A percentile compares a stretch with the other conserved stretches of the same genome.
Conservation (phyloP, 2,888 invertebrate species). For the Emmelina monodactyla region DNA sequence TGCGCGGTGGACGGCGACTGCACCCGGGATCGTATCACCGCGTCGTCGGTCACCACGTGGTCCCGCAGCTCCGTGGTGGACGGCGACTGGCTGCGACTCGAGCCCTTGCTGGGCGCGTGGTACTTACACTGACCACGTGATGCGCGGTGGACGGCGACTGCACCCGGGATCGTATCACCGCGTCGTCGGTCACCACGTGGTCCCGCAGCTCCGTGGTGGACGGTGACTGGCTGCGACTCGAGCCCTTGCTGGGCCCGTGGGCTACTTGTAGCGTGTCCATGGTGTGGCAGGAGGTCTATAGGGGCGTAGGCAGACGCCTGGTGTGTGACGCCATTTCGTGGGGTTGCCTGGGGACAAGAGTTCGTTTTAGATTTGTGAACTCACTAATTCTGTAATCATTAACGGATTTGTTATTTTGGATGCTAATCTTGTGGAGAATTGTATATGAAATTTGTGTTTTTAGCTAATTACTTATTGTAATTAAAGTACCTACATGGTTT, state of each 20-base stretch:
- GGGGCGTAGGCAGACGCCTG: no score
- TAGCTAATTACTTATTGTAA: no score
- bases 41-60: conserved; percentile 46
- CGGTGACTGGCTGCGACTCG: conserved; percentile 70
- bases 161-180: conserved; percentile 52
- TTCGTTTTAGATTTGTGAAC: no score
- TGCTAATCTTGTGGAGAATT: no score
- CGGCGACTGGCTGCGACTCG: conserved; percentile 70
- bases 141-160: conserved; percentile 52
- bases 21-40: conserved; percentile 52
- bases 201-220: conserved; percentile 52
- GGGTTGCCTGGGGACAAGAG: no score
- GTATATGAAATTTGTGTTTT: no score
- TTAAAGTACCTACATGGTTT: no score
- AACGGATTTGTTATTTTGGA: no score
- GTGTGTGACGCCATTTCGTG: no score
- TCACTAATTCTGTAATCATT: no score
- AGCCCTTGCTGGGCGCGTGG: conserved; percentile 64
- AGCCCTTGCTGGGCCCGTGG: conserved; percentile 64
- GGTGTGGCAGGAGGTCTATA: no score
- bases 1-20: conserved; percentile 41
- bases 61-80: conserved; percentile 51
- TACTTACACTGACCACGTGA: conserved; percentile 45
- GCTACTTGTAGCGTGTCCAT: conserved; percentile 56
- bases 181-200: conserved; percentile 46